Evolutionary conservation across 2,888 invertebrate genomes (phyloP).

Genomic region (Chrysomela aeneicollis): DNA sequence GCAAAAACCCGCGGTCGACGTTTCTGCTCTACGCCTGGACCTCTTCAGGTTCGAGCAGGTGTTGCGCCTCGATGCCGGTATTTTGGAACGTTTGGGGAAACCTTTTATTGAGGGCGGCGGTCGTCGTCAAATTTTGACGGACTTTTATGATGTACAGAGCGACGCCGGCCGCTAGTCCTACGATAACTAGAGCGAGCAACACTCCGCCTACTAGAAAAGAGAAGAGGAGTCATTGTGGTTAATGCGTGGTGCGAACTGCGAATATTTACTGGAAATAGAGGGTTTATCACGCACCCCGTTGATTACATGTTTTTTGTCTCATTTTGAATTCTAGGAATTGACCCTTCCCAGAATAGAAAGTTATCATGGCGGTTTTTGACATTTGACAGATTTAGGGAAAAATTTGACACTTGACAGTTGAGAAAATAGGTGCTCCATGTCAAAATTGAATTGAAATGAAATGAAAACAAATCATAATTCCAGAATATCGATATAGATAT

Average conservation of each 20-base stretch:
- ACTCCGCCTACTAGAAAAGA: conserved; percentile 55
- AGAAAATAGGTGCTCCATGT: no score
- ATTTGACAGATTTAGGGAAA: no score
- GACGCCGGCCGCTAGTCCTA: conserved; percentile 55
- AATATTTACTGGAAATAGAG: no score
- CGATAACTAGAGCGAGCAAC: conserved; percentile 53
- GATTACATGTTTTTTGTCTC: no score
- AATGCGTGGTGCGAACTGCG: background rate
- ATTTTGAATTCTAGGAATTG: no score
- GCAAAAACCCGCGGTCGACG: background rate
- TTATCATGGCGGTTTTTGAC: no score
- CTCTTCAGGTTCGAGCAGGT: conserved; percentile 59
- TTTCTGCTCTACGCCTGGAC: conserved; percentile 42
- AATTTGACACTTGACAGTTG: no score
- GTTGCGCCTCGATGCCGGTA: conserved; percentile 57
- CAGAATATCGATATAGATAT: no score
- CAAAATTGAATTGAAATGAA: no score
- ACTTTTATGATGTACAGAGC: conserved; percentile 57
- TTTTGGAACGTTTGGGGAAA: conserved; percentile 59
- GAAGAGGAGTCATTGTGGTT: background rate
- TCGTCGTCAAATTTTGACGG: conserved; percentile 58
- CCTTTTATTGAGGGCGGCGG: conserved; percentile 58
- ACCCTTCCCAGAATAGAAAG: no score
- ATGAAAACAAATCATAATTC: no score
- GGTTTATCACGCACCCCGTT: no score